Percentiles rank a stretch among this genome's conserved stretches.
phyloP scores from a whole-genome alignment of 2,888 invertebrate species.

The Drosophila histrio region DNA sequence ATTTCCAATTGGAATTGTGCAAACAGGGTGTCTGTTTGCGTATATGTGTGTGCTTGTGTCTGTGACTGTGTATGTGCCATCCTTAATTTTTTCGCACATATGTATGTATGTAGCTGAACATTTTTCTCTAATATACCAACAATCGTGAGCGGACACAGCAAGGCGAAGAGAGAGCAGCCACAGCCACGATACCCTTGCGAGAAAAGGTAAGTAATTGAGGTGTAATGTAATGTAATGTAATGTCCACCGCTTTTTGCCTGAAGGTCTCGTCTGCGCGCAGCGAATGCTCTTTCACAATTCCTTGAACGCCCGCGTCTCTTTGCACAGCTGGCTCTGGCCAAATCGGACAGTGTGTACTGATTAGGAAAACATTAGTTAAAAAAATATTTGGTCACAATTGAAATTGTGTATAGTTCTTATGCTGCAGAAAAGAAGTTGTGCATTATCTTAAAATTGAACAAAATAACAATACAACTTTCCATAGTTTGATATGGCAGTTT shows the following conservation, averaged over 20 bases:
- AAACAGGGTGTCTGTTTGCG: slow-evolving; percentile 72
- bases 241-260: slow-evolving; percentile 52
- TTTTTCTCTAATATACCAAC: slow-evolving; percentile 79
- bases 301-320: slow-evolving; percentile 20
- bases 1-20: slow-evolving; percentile 67
- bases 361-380: not conserved
- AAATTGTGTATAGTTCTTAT: not conserved
- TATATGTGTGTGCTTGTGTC: slow-evolving; percentile 51
- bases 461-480: not conserved
- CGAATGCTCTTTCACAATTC: slow-evolving; percentile 33
- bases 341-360: not conserved
- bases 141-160: slow-evolving; percentile 55
- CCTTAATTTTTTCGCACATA: slow-evolving; percentile 77
- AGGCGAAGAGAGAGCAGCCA: slow-evolving; percentile 51
- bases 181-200: slow-evolving; percentile 60
- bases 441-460: not conserved
- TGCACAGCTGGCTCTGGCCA: slow-evolving; percentile 38
- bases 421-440: not conserved
- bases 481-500: not conserved
- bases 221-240: slow-evolving; percentile 68
- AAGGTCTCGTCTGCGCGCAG: slow-evolving; percentile 48
- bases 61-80: slow-evolving; percentile 68
- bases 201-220: slow-evolving; percentile 70
- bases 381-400: not conserved
- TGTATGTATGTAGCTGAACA: slow-evolving; percentile 59